These are phyloP conservation scores for Syncerus caffer DNA, from an alignment of 2,797 vertebrate species.

Conservation along the genomic window DNA sequence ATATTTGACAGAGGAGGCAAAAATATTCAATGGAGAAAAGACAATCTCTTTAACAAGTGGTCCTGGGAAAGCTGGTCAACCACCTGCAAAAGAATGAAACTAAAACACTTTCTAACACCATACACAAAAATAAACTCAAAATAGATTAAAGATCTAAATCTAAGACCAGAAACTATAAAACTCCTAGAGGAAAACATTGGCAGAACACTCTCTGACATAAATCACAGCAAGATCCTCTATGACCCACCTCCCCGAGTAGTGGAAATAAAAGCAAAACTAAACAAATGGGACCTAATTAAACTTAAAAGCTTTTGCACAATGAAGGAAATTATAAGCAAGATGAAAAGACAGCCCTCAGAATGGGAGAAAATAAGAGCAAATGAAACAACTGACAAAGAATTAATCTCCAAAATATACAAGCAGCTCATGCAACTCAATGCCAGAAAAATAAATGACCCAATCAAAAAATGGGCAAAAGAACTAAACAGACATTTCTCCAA, in stretches of 20 bases:
- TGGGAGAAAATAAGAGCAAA: neutral
- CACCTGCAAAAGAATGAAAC: neutral
- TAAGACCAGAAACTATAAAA: neutral
- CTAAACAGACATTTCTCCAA: neutral
- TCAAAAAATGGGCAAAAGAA: neutral
- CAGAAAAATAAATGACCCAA: neutral
- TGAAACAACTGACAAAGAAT: neutral
- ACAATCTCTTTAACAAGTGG: too few relatives aligned
- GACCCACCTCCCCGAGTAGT: neutral
- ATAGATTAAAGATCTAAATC: neutral
- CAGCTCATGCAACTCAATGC: neutral
- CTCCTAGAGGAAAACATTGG: neutral
- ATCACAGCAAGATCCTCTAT: neutral
- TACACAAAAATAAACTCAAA: neutral
- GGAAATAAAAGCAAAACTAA: neutral
- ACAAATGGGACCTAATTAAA: neutral
- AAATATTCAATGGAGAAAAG: too few relatives aligned
- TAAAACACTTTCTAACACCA: neutral
- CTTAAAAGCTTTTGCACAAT: neutral
- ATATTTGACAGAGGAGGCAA: too few relatives aligned
- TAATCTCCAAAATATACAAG: neutral
- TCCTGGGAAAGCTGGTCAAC: too few relatives aligned
- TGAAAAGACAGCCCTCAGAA: neutral
- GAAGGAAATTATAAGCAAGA: neutral
- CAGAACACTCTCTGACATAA: neutral